Base-by-base conservation (phyloP, 2,113 vertebrate species). In the Malurus alboscapulatus region DNA sequence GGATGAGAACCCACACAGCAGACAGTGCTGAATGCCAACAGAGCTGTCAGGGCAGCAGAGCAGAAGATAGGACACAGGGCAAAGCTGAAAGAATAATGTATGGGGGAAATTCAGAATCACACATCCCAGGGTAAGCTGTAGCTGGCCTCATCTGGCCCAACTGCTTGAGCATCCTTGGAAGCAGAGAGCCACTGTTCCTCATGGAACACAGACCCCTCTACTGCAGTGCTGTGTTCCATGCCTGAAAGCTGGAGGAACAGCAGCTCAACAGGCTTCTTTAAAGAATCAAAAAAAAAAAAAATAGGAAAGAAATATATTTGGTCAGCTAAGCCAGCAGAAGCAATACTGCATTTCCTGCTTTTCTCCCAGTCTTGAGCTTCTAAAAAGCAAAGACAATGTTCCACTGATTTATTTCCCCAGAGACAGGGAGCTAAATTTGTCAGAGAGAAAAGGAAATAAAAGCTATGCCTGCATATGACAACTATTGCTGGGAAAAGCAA, bases 381-480 rank as follows among this genome's bases (percentile, higher is more conserved):
- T 61, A 59, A 72, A 80, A 82, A 34, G 14, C n/a, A 65, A 87
- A 92, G 55, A 14, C 38, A 67, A 32, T n/a, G 26, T 88, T 81
- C 32, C n/a, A 62, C 61, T 75, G 57, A 84, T 75, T 87, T 89
- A 87, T 94, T 95, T 94, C 93, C 87, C 92, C 42, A 61, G 87
- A 81, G 86, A 88, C 1, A 1, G 29, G 36, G 36, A 87, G 29
- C 50, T 69, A 66, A 94, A 95, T 76, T 42, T 79, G 47, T 61
- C 58, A 68, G 62, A 65, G 62, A 65, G 25, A 61, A 91, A 79
- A 82, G 38, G 62, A 94, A 89, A 87, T 92, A 72, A 89, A 89
- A 79, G 42, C 65, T 84, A 76, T 20, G 62, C 26, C 84, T 76
- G 54, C 54, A 50, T 72, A 75, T 73, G 66, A 93, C 50, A 94